phyloP scores from a whole-genome alignment of 2,797 vertebrate species.

The Dallia pectoralis region DNA sequence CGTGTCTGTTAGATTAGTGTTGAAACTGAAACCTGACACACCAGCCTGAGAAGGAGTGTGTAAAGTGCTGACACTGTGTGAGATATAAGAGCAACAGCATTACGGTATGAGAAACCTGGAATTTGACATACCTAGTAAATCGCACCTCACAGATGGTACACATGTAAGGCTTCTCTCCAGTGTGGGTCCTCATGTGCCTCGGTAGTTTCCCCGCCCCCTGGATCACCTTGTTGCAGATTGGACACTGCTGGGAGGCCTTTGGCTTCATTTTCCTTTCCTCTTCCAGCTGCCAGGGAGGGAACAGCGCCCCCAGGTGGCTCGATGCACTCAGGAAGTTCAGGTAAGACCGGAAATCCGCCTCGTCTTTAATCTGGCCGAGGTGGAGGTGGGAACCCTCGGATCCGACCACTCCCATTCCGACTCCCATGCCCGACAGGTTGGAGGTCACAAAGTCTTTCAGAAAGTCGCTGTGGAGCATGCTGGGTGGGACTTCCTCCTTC shows the following conservation, averaged over 20 bases:
- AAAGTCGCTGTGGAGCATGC: conserved; percentile 85
- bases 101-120: neutral
- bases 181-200: conserved; percentile 97
- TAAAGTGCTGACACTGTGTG: no score
- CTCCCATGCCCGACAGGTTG: conserved; percentile 61
- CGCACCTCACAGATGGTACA: conserved; percentile 98
- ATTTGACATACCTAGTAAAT: conserved; percentile 89
- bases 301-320: conserved; percentile 88
- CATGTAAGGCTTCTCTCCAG: conserved; percentile 98
- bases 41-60: no score
- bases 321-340: conserved; percentile 91
- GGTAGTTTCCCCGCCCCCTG: conserved; percentile 98
- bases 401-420: conserved; percentile 45
- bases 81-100: neutral
- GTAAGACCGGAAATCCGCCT: conserved; percentile 90
- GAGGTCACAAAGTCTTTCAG: conserved; percentile 89
- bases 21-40: no score
- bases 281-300: conserved; percentile 94
- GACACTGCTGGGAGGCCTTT: conserved; percentile 97
- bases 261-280: conserved; percentile 98
- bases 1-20: no score
- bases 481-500: conserved; percentile 84
- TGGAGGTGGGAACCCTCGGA: conserved; percentile 56
- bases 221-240: conserved; percentile 98
- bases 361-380: conserved; percentile 89